These are phyloP conservation scores for Polyodon spathula DNA, from an alignment of 2,113 vertebrate genomes.

Conservation along the genomic window DNA sequence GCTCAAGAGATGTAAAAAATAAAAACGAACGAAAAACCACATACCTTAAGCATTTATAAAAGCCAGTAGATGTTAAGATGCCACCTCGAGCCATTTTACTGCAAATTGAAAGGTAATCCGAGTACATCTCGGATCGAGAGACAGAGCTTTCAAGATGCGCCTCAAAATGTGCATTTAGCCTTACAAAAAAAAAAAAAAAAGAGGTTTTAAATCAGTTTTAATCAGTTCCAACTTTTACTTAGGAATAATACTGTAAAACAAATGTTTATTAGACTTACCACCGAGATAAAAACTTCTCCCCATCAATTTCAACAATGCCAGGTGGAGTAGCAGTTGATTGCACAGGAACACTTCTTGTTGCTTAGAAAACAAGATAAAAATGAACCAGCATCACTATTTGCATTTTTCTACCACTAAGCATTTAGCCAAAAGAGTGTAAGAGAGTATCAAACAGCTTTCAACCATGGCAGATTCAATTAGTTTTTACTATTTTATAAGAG, in stretches of 20 bases:
- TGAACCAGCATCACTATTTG: too few species aligned
- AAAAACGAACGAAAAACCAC: constrained; percentile 12
- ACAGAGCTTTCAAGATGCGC: constrained; percentile 77
- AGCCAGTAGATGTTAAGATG: constrained; percentile 89
- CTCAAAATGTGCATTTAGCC: constrained; percentile 95
- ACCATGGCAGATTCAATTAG: too few species aligned
- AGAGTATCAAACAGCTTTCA: too few species aligned
- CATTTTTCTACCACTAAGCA: too few species aligned
- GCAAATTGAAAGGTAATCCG: constrained; percentile 89
- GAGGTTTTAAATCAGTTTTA: background rate
- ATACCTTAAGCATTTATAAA: constrained; percentile 95
- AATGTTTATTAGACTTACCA: constrained; percentile 64
- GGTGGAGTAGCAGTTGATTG: constrained; percentile 74
- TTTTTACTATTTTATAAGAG: too few species aligned
- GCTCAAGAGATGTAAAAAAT: too few species aligned
- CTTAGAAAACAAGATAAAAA: constrained; percentile 35
- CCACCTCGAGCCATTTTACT: constrained; percentile 91
- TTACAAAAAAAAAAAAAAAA: constrained; percentile 39
- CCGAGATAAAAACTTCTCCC: constrained; percentile 94
- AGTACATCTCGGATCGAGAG: constrained; percentile 93
- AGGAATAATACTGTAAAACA: too few species aligned
- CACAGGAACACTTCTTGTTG: constrained; percentile 61
- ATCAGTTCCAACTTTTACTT: too few species aligned
- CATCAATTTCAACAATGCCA: constrained; percentile 93
- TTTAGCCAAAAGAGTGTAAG: too few species aligned